A percentile compares a stretch with the other conserved stretches of the same genome.
phyloP scores from a whole-genome alignment of 2,888 invertebrate species.

The Bellardia bayeri region DNA sequence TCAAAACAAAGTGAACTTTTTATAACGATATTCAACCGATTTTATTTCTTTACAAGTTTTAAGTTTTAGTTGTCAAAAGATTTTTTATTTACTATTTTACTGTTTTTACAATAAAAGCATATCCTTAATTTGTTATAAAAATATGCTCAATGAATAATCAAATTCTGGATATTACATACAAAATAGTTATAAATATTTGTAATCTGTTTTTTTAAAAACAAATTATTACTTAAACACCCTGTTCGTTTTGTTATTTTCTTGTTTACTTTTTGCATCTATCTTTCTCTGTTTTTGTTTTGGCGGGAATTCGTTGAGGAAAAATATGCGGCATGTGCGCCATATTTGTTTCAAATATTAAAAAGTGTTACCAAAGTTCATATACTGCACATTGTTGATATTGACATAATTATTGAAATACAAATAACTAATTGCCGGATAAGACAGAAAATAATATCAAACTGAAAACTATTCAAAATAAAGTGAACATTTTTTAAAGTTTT shows the following conservation, averaged over 20 bases:
- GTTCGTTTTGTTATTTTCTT: conserved; percentile 36
- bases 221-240: neutral
- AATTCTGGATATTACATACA: no score
- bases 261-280: conserved; percentile 1
- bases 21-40: no score
- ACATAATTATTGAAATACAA: neutral
- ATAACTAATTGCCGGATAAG: neutral
- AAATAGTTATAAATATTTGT: no score
- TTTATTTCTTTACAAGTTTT: no score
- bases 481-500: neutral
- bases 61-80: no score
- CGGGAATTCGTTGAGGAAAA: conserved; percentile 57
- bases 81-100: no score
- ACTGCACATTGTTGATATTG: neutral
- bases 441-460: neutral
- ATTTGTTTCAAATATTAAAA: conserved; percentile 44
- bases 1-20: no score
- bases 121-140: no score
- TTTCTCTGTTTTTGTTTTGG: conserved; percentile 69
- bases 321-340: conserved; percentile 66
- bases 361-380: conserved; percentile 48
- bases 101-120: no score
- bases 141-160: no score
- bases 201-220: neutral
- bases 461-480: neutral